Evolutionary conservation across 2,888 invertebrate genomes (phyloP).

Genomic region (Microctonus hyperodae): DNA sequence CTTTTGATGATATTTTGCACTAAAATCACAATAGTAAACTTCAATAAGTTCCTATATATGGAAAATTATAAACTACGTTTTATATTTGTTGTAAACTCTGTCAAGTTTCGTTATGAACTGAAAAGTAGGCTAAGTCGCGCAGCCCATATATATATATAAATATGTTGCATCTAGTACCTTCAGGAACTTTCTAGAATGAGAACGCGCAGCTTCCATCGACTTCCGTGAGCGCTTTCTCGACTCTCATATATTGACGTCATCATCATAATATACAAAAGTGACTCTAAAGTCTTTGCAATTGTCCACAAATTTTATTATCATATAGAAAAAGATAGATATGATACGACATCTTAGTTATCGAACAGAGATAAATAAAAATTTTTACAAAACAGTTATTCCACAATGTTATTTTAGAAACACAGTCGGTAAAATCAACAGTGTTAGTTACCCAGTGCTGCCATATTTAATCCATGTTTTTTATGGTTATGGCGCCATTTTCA

Average conservation of each 20-base stretch:
- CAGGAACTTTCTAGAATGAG: constrained; percentile 72
- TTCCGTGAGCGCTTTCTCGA: constrained; percentile 45
- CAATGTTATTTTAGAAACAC: not conserved
- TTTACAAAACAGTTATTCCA: not conserved
- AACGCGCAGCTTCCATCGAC: constrained; percentile 43
- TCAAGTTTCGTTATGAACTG: constrained; percentile 56
- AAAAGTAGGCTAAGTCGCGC: constrained; percentile 65
- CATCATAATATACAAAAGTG: too few relatives aligned
- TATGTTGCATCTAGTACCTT: constrained; percentile 68
- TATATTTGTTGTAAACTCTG: constrained; percentile 27
- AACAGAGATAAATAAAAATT: not conserved
- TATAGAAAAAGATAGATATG: not conserved
- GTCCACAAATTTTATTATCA: not conserved
- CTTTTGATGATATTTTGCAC: constrained; percentile 10
- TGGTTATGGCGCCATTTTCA: not conserved
- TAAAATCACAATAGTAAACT: constrained; percentile 5
- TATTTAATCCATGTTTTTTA: too few relatives aligned
- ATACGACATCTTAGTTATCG: not conserved
- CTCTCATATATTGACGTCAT: not conserved
- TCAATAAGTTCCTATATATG: constrained; percentile 5
- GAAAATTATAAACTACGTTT: constrained; percentile 15
- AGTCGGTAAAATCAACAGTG: not conserved
- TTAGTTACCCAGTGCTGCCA: not conserved
- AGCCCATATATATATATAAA: constrained; percentile 69
- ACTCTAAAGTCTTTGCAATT: not conserved